Conservation (phyloP, 2,797 vertebrate genomes). For the Lemur catta region DNA sequence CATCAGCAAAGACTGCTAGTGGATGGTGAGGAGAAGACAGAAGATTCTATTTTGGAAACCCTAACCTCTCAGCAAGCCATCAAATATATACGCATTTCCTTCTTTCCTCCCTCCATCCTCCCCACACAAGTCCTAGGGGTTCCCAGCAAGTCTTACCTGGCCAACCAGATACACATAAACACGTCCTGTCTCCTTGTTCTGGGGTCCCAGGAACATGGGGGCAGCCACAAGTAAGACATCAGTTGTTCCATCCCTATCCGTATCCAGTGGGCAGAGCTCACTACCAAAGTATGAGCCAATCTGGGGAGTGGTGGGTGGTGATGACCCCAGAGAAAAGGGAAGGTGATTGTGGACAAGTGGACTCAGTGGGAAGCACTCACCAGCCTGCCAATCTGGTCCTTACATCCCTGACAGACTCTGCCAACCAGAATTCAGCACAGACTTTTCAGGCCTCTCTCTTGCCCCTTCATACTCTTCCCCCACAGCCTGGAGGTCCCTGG, state of each 20-base stretch:
- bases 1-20: slow-evolving; percentile 85
- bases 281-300: slow-evolving; percentile 98
- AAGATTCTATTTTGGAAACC: background rate
- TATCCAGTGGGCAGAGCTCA: slow-evolving; percentile 92
- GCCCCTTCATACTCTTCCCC: background rate
- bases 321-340: slow-evolving; percentile 29
- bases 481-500: background rate
- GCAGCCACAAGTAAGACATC: slow-evolving; percentile 95
- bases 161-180: slow-evolving; percentile 92
- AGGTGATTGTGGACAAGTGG: background rate
- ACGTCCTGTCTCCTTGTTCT: slow-evolving; percentile 92
- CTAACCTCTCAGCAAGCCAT: background rate
- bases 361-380: background rate
- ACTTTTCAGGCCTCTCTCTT: background rate
- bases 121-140: background rate
- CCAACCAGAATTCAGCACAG: background rate
- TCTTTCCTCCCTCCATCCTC: fast-evolving
- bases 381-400: background rate
- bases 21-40: background rate
- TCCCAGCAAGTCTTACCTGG: slow-evolving; percentile 77
- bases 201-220: slow-evolving; percentile 93
- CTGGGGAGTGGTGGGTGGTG: slow-evolving; percentile 77
- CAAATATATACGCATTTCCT: background rate
- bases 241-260: slow-evolving; percentile 91
- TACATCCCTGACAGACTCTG: slow-evolving; percentile 78